Evolutionary conservation across 1,140 invertebrate species (phyloP).

Genomic region (Musca domestica): DNA sequence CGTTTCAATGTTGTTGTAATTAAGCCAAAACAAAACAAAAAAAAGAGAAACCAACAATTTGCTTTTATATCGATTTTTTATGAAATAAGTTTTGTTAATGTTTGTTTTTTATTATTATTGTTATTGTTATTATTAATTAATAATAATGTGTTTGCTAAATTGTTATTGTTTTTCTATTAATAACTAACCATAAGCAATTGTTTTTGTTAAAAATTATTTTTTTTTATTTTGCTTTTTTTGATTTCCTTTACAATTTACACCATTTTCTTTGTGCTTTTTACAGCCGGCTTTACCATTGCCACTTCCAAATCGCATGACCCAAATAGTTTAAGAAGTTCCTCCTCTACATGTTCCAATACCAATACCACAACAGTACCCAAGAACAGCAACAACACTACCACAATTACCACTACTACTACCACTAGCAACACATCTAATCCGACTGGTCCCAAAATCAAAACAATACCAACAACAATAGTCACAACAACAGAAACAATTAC

Average conservation of each 20-base stretch:
- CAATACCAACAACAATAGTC: no score
- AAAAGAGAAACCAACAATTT: no score
- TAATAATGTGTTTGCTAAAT: no score
- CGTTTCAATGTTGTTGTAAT: no score
- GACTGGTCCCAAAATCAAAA: no score
- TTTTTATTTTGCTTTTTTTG: conserved; percentile 1
- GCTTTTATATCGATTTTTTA: conserved; percentile 1
- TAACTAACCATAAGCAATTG: no score
- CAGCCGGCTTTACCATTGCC: conserved; percentile 3
- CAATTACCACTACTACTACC: not conserved
- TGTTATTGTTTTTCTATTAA: no score
- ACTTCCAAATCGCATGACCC: conserved; percentile 6
- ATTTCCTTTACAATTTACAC: not conserved
- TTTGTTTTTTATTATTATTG: conserved; percentile 9
- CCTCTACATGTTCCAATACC: not conserved
- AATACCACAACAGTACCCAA: not conserved
- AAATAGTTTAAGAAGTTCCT: conserved; percentile 16
- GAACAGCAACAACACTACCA: not conserved
- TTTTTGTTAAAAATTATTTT: no score
- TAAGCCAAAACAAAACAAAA: no score
- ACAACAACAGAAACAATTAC: no score
- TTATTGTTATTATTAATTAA: no score
- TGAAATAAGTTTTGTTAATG: conserved; percentile 1
- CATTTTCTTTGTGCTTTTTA: conserved; percentile 10
- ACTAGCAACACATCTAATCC: no score